A percentile compares a stretch with the other conserved stretches of the same genome.
Evolutionary conservation across 2,888 invertebrate genomes (phyloP).

Genomic region (Gasteruption jaculator): DNA sequence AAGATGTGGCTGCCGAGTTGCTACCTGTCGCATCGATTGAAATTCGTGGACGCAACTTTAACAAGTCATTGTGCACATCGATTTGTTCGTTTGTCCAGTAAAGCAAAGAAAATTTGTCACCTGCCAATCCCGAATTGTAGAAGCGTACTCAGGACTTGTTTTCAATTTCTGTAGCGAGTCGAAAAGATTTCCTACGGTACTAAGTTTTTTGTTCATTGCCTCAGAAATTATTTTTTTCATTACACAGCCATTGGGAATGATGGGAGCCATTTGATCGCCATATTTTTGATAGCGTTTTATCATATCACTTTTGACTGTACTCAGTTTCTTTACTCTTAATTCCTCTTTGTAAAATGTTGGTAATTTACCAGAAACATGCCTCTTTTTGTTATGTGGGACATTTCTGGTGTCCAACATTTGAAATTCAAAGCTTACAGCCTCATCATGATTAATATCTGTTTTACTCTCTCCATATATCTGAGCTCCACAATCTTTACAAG

Average conservation of each 20-base stretch:
- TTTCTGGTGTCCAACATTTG: constrained; percentile 13
- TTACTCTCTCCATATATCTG: constrained; percentile 13
- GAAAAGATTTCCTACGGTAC: constrained; percentile 8
- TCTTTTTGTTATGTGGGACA: constrained; percentile 11
- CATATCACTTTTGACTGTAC: constrained; percentile 9
- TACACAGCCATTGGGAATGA: constrained; percentile 8
- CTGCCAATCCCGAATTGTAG: constrained; percentile 10
- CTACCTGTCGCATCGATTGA: constrained; percentile 18
- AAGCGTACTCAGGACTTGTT: constrained; percentile 7
- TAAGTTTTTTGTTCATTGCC: constrained; percentile 10
- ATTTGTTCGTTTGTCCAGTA: constrained; percentile 17
- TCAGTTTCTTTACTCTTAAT: constrained; percentile 11
- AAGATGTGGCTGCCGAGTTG: constrained; percentile 10
- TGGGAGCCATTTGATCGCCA: constrained; percentile 14
- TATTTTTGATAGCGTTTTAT: constrained; percentile 13
- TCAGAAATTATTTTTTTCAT: constrained; percentile 12
- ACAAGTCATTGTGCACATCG: constrained; percentile 14
- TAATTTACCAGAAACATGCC: constrained; percentile 10
- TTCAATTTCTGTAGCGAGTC: constrained; percentile 11
- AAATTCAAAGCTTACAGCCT: constrained; percentile 5
- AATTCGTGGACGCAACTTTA: constrained; percentile 7
- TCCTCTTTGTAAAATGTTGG: constrained; percentile 8
- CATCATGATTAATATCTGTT: constrained; percentile 2
- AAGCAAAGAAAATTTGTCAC: constrained; percentile 10
- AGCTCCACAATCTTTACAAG: constrained; percentile 13